These are phyloP conservation scores for Oxyruncus cristatus DNA, from an alignment of 2,113 vertebrate genomes.

Conservation along the genomic window DNA sequence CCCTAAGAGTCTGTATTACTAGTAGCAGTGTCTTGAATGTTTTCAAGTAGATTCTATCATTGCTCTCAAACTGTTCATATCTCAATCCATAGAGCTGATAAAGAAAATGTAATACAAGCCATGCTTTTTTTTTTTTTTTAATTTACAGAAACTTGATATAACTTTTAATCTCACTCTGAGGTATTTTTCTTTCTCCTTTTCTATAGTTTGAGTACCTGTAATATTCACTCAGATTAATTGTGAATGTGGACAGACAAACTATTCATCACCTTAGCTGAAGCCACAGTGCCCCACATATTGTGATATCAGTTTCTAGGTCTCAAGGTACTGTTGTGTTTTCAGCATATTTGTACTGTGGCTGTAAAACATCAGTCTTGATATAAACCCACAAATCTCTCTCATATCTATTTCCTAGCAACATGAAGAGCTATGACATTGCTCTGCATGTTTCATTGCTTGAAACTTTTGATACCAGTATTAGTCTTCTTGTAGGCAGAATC, in stretches of 20 bases:
- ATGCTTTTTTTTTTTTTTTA: neutral
- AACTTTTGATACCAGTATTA: neutral
- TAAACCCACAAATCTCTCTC: neutral
- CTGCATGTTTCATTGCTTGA: neutral
- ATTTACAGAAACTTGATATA: neutral
- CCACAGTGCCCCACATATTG: fast-evolving
- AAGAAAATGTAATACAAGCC: neutral
- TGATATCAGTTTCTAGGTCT: neutral
- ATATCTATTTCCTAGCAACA: neutral
- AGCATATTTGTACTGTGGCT: neutral
- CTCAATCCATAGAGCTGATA: neutral
- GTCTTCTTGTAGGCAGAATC: neutral
- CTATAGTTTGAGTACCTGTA: neutral
- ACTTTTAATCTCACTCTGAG: neutral
- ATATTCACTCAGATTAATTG: neutral
- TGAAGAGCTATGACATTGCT: neutral
- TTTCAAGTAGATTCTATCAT: neutral
- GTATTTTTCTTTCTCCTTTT: neutral
- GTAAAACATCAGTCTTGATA: neutral
- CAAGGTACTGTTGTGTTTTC: neutral
- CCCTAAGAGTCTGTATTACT: neutral
- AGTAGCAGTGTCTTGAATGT: neutral
- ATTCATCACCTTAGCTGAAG: neutral
- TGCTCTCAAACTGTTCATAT: neutral
- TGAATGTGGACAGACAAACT: neutral